Conservation (phyloP, 2,888 invertebrate genomes). For the Apamea anceps region DNA sequence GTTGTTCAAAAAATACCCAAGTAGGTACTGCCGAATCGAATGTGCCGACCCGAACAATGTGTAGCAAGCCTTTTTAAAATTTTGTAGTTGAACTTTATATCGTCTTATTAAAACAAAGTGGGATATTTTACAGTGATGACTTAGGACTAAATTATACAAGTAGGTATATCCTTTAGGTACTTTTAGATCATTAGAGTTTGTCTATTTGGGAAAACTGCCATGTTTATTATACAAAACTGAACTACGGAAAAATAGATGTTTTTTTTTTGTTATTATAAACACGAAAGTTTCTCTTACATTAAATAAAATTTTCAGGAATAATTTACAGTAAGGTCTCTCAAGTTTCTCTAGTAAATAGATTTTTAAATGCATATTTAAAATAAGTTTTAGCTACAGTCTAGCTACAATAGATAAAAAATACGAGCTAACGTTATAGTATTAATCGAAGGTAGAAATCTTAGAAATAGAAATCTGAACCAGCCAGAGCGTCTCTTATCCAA, state of each 20-base stretch:
- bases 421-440: slow-evolving; percentile 53
- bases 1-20: neutral
- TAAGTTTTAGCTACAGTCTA: slow-evolving; percentile 54
- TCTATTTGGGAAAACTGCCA: slow-evolving; percentile 25
- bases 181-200: slow-evolving; percentile 23
- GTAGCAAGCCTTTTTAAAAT: neutral
- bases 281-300: slow-evolving; percentile 3
- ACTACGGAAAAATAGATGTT: slow-evolving; percentile 41
- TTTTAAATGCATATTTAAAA: slow-evolving; percentile 56
- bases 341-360: slow-evolving; percentile 53
- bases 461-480: slow-evolving; percentile 74
- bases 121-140: slow-evolving; percentile 51
- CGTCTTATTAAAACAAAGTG: slow-evolving; percentile 44
- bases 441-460: slow-evolving; percentile 65
- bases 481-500: slow-evolving; percentile 70
- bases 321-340: slow-evolving; percentile 48
- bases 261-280: slow-evolving; percentile 20
- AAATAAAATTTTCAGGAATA: slow-evolving; percentile 17
- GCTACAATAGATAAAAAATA: slow-evolving; percentile 56
- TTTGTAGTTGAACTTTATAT: slow-evolving; percentile 40
- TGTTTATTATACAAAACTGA: slow-evolving; percentile 30
- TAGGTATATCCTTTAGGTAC: slow-evolving; percentile 21
- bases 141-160: slow-evolving; percentile 58
- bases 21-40: neutral
- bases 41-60: neutral